Base-by-base conservation (phyloP, 1,140 invertebrate genomes). In the Sinella curviseta region DNA sequence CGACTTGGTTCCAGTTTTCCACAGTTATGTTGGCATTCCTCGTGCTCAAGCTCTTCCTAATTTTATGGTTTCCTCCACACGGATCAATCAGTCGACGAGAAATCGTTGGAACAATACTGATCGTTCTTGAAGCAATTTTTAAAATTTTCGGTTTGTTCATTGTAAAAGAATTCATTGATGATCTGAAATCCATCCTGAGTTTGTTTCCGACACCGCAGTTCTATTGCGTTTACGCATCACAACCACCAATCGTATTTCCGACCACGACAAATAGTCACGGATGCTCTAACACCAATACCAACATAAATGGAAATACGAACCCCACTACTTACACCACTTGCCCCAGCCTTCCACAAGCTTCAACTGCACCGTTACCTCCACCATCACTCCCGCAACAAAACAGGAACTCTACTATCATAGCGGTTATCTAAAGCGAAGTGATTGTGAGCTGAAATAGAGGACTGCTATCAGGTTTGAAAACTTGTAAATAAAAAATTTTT, bases 61-160 rank as follows among this genome's bases (percentile, higher is more conserved):
- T 70, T 8, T 24, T 70, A 33, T 70, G 65, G 65, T 70, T 31
- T 33, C 30, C 65, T 3, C 30, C 65, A 1, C 65, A 31, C 26
- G 30, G 26, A 12, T 33, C 65, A 31, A 1, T 70, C 3, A 70
- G 31, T 8, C 26, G 65, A 1, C 8, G 30, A 70, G 65, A 70
- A 4, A 33, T 70, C 31, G 30, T 70, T n/a, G 28, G 28, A 31
- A 30, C 24, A 24, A 70, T 4, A 30, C 3, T 70, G 3, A 33
- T 70, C 12, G 65, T 70, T 30, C 31, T 70, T 12, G 65, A 70
- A 70, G 12, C 65, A 12, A 14, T 70, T 24, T 70, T 70, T 24
- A 70, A 70, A 70, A 70, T 70, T 31, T 70, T 70, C n/a, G 65
- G 65, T 31, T 33, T 70, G 24, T 70, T 70, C 31, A 31, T 70